These are phyloP conservation scores for Sebastes itinus DNA, from an alignment of 2,797 vertebrate species.

Conservation along the genomic window DNA sequence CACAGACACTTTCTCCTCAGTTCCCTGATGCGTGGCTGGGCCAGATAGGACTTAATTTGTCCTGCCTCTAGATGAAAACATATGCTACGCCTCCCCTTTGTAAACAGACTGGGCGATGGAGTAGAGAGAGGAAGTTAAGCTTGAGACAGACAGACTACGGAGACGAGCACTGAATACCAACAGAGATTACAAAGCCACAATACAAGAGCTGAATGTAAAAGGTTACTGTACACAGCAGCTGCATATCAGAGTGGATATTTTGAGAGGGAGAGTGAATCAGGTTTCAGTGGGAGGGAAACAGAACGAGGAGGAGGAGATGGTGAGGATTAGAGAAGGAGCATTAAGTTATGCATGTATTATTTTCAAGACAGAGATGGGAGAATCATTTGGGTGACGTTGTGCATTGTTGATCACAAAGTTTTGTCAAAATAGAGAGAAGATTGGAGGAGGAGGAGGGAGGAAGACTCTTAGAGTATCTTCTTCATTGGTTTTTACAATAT, in stretches of 20 bases:
- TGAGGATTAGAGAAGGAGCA: slow-evolving; percentile 32
- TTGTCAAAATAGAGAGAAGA: neutral
- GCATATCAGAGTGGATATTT: slow-evolving; percentile 27
- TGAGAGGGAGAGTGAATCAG: neutral
- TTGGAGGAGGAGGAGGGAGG: neutral
- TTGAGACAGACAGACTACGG: slow-evolving; percentile 21
- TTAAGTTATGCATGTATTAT: slow-evolving; percentile 25
- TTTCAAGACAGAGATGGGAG: neutral
- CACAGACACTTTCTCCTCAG: neutral
- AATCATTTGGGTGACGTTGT: neutral
- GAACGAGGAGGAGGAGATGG: neutral
- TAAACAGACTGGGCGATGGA: slow-evolving; percentile 56
- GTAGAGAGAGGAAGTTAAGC: slow-evolving; percentile 49
- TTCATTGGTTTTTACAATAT: neutral
- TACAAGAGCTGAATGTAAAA: slow-evolving; percentile 56
- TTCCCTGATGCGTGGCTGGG: slow-evolving; percentile 32
- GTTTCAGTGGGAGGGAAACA: neutral
- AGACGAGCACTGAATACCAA: slow-evolving; percentile 54
- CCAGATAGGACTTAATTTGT: slow-evolving; percentile 67
- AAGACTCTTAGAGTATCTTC: neutral
- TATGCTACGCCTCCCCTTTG: slow-evolving; percentile 52
- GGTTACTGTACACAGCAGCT: slow-evolving; percentile 38
- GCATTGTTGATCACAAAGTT: slow-evolving; percentile 30
- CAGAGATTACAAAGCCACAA: slow-evolving; percentile 24
- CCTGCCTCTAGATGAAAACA: slow-evolving; percentile 59